These are phyloP conservation scores for Phrynosoma blainvillii DNA, from an alignment of 2,113 vertebrate genomes.

Conservation along the genomic window DNA sequence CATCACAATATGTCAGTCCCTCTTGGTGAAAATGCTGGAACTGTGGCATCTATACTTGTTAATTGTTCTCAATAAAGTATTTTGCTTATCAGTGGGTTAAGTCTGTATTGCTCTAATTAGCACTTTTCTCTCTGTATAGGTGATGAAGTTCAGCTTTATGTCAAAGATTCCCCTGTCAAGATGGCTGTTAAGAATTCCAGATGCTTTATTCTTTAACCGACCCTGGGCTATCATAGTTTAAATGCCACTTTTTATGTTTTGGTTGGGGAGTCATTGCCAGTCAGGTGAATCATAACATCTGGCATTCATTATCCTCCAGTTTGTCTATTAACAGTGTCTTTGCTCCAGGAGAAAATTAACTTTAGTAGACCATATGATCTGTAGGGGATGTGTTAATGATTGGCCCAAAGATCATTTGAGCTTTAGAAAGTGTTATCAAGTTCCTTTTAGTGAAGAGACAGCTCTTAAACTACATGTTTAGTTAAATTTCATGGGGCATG, in stretches of 20 bases:
- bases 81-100: neutral
- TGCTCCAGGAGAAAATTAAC: neutral
- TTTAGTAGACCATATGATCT: neutral
- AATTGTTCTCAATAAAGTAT: neutral
- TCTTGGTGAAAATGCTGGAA: neutral
- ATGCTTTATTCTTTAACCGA: neutral
- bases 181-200: neutral
- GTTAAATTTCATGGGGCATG: neutral
- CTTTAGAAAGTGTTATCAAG: neutral
- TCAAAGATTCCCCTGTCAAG: neutral
- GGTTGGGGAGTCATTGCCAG: neutral
- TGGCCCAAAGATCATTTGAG: neutral
- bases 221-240: neutral
- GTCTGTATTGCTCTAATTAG: neutral
- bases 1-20: too few species aligned
- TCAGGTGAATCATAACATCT: constrained; percentile 6
- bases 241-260: neutral
- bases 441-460: neutral
- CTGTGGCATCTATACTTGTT: too few species aligned
- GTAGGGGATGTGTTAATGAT: neutral
- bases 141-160: neutral
- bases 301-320: neutral
- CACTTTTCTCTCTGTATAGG: neutral
- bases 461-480: neutral
- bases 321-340: neutral